Conservation (phyloP, 2,888 invertebrate genomes). For the Ecdyonurus torrentis region DNA sequence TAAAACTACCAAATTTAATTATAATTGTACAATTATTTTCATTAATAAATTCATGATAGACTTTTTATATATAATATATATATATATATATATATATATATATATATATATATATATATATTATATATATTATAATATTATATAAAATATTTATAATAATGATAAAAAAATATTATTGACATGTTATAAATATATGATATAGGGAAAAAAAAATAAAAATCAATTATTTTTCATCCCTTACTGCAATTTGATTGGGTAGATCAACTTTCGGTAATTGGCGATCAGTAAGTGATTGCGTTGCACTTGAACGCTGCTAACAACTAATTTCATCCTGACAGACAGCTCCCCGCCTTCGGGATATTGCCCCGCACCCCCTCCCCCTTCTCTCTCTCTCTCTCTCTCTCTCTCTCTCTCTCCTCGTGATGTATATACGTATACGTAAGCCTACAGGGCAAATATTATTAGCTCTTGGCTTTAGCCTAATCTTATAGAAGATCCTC, state of each 20-base stretch:
- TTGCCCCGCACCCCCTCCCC: background rate
- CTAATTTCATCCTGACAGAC: background rate
- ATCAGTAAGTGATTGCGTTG: background rate
- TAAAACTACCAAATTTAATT: background rate
- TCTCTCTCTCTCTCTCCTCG: too few relatives aligned
- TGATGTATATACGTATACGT: too few relatives aligned
- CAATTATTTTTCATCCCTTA: background rate
- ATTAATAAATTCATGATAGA: background rate
- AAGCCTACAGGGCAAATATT: too few relatives aligned
- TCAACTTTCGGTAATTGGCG: background rate
- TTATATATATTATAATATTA: too few relatives aligned
- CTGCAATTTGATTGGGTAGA: background rate
- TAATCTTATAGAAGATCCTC: too few relatives aligned
- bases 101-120: background rate
- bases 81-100: background rate
- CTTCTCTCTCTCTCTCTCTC: background rate
- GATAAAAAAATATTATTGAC: too few relatives aligned
- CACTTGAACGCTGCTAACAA: background rate
- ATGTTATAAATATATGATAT: too few relatives aligned
- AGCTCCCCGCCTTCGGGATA: background rate
- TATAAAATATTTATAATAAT: too few relatives aligned
- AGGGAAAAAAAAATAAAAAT: background rate
- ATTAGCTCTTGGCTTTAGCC: too few relatives aligned
- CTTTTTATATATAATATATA: background rate
- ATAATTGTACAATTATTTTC: background rate